Base-by-base conservation (phyloP, 1,140 invertebrate species). In the Paraescarpia echinospica region DNA sequence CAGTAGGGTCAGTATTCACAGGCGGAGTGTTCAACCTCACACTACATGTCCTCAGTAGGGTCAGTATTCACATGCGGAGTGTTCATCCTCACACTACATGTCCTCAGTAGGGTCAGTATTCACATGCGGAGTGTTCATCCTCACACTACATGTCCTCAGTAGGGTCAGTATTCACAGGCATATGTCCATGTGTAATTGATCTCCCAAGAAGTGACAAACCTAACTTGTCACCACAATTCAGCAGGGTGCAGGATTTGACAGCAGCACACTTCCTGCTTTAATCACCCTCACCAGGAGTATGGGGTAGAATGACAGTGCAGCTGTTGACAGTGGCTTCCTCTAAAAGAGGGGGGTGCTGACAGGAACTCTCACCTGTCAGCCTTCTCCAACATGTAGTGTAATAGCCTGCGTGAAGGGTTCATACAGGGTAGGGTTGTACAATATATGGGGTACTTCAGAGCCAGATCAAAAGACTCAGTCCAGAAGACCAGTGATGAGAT, bases 261-360 rank as follows among this genome's bases (percentile, higher is more conserved):
- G 59, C 59, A 77, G 59, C 59, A 77, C 59, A 77, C 59, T 77
- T 77, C 59, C 27, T 77, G 22, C 59, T 14, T 77, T 77, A 77
- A 77, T 77, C 59, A 77, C 59, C 59, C 59, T 77, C 59, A 77
- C 59, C 59, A 77, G 59, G n/a, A n/a, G n/a, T n/a, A n/a, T n/a
- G n/a, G 59, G 59, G 59, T 77, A 27, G 22, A 77, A 77, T 77
- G 59, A 18, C 59, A 77, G 59, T 77, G 59, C 59, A 77, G 14
- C 59, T 5, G 59, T 77, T 77, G 59, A 77, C 41, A 41, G 41
- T 41, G 41, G 41, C 41, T 41, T 77, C 59, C 59, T 77, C 59
- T 27, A 31, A 77, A 77, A 18, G 59, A 77, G 48, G 48, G 48
- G 59, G 59, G 59, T 77, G 59, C 59, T 77, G 59, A 77, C 59